Evolutionary conservation across 2,113 vertebrate species (phyloP).

Genomic region (Cephalopholis sonnerati): DNA sequence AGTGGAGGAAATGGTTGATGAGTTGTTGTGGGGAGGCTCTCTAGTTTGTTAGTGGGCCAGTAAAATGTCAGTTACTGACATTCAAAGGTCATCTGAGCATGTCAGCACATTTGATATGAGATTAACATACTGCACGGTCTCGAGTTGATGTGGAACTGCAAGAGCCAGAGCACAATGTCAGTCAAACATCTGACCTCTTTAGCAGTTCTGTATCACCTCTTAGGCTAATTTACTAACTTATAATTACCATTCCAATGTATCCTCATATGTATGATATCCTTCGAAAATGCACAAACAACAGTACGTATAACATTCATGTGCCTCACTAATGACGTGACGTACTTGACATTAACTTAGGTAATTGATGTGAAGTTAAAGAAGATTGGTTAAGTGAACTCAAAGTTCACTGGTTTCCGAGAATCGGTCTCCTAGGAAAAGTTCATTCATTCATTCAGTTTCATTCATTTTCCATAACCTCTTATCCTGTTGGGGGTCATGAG

Average conservation of each 20-base stretch:
- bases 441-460: no score
- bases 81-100: slow-evolving; percentile 80
- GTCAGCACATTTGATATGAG: slow-evolving; percentile 65
- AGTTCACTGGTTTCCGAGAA: no score
- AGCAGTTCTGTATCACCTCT: slow-evolving; percentile 1
- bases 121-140: slow-evolving; percentile 64
- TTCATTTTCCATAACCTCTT: no score
- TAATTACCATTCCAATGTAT: not conserved
- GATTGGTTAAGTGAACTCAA: no score
- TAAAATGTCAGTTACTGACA: slow-evolving; percentile 79
- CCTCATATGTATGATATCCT: no score
- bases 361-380: no score
- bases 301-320: no score
- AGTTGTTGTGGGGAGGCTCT: slow-evolving; percentile 49
- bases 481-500: no score
- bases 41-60: slow-evolving; percentile 60
- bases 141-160: slow-evolving; percentile 26
- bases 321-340: no score
- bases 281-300: no score
- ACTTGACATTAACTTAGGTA: no score
- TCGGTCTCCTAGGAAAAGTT: no score
- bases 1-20: slow-evolving; percentile 32
- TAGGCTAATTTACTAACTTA: not conserved
- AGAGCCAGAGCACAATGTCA: slow-evolving; percentile 28
- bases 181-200: slow-evolving; percentile 35